Base-by-base conservation (phyloP, 2,113 vertebrate genomes). In the Istiophorus platypterus region DNA sequence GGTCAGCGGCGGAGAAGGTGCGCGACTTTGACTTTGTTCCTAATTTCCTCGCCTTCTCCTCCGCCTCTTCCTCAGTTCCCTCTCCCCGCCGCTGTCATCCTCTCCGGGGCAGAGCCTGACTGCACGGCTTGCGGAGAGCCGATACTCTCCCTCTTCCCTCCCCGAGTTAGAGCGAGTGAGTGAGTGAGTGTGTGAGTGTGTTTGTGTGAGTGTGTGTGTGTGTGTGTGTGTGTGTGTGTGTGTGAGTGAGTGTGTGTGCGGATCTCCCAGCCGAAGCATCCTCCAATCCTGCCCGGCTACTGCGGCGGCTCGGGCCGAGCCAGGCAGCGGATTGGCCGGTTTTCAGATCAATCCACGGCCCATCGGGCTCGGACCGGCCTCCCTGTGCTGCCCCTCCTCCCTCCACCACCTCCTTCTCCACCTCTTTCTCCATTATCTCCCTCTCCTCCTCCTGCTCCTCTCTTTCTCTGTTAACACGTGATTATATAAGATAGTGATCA, bases 401-500 rank as follows among this genome's bases (percentile, higher is more conserved):
- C 71, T n/a, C n/a, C n/a, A n/a, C n/a, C 14, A 17, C 45, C 41
- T 26, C 67, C 31, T 18, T n/a, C 29, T 12, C 56, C 47, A 49
- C 70, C 72, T 68, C 42, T 70, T 63, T 75, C 86, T 82, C 59
- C 54, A 66, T 82, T 88, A 88, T 88, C 84, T 73, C 68, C 51
- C 57, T 75, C 81, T 86, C 78, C 69, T 67, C 67, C 56, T 77
- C 76, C 76, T 54, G 37, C 75, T 74, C 67, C 72, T 83, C 69
- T 82, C 74, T 69, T 81, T 73, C 72, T 86, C 85, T 88, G 84
- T 90, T 92, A 92, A 91, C 92, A 92, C 88, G 84, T 91, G 88
- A 92, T 92, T 88, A 90, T 82, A 81, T 87, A 78, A 90, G 91
- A 92, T 91, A 88, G 87, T 78, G 69, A 93, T 93, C 89, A 88